A percentile compares a stretch with the other conserved stretches of the same genome.
Conservation (phyloP, 2,797 vertebrate genomes). For the Hipposideros larvatus region DNA sequence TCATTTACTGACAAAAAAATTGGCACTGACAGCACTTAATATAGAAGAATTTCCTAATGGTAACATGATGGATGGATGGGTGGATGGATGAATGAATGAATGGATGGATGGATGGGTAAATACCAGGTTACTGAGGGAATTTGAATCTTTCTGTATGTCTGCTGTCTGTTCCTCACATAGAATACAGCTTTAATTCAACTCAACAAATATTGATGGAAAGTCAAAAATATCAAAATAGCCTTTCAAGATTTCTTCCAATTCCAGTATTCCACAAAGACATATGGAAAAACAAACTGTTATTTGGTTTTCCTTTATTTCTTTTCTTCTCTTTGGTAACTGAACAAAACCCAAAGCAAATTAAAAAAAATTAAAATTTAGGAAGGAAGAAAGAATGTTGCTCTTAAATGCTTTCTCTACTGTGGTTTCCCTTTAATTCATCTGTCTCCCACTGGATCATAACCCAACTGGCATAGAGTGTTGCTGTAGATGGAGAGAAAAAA, state of each 20-base stretch:
- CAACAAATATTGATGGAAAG: conserved; percentile 33
- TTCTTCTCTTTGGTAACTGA: conserved; percentile 62
- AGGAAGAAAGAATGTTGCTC: conserved; percentile 54
- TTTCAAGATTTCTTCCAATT: conserved; percentile 37
- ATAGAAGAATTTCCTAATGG: not conserved
- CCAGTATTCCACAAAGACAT: conserved; percentile 15
- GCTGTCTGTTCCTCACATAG: not conserved
- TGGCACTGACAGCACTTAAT: not conserved
- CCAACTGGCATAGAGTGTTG: not conserved
- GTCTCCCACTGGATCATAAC: conserved; percentile 28
- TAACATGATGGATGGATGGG: not conserved
- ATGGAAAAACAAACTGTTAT: conserved; percentile 45
- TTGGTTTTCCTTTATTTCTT: conserved; percentile 47
- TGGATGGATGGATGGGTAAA: not conserved
- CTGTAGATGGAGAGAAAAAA: conserved; percentile 12
- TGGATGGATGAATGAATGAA: not conserved
- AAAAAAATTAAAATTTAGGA: conserved; percentile 58
- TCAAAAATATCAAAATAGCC: conserved; percentile 10
- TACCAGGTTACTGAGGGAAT: not conserved
- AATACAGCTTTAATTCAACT: conserved; percentile 32
- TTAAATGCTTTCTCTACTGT: conserved; percentile 56
- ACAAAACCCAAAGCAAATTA: conserved; percentile 38
- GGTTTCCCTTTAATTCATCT: conserved; percentile 65
- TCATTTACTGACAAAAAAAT: not conserved
- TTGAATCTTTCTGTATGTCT: not conserved